Evolutionary conservation across 2,797 vertebrate genomes (phyloP), one percentile per base, ranked within the genome.

Genomic region (Garrulus glandarius): DNA sequence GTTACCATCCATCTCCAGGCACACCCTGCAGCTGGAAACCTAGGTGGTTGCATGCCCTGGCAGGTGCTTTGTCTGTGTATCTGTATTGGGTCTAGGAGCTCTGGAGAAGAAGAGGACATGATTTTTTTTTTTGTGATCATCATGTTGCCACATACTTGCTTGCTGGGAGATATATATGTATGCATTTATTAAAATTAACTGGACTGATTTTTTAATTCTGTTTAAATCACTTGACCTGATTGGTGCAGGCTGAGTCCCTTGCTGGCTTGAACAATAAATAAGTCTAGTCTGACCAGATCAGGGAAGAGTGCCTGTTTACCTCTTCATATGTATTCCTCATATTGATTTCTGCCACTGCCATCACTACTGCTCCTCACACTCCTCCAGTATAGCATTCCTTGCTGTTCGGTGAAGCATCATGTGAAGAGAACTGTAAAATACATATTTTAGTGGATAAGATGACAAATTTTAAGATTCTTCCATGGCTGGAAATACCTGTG

Each of bases 221-320:
- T 18, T 81, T 72, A 37, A 52, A 53, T 37, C 3, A 37, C 7
- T 9, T 47, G 15, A 3, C 3, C 4, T 47, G 15, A 19, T 5
- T 2, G 15, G 7, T 69, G 30, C 30, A 65, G 52, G 6, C 13
- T 43, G 36, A 19, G 11, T 17, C 11, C 5, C 5, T 49, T 41
- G 7, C 10, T 41, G 17, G 2, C 10, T 55, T 6, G 2, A 63
- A 27, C 13, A 67, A 24, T 34, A 34, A 74, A n/a, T 34, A 36
- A 30, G 1, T 34, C 17, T 83, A 3, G 23, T 34, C 15, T 75
- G 27, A 56, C 13, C 7, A 56, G 20, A 22, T 56, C 16, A 39
- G 16, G 16, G 15, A 60, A 44, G 13, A 32, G 3, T 0, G 1
- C 2, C 9, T 57, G 10, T 37, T 46, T 30, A 43, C 3, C 18